Conservation (phyloP, 1,140 invertebrate genomes). For the Drosophila pruinosa region DNA sequence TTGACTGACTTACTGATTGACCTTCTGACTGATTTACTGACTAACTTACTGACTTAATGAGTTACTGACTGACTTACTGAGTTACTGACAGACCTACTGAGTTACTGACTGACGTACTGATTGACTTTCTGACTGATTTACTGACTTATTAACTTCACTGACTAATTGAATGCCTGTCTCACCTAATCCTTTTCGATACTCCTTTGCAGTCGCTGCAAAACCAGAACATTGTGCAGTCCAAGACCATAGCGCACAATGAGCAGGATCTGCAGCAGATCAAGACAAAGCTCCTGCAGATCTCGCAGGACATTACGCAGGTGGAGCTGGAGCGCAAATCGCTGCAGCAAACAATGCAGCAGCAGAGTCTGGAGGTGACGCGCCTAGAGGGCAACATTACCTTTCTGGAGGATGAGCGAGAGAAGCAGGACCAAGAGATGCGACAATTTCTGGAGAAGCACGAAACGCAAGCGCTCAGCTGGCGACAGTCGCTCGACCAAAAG, state of each 20-base stretch:
- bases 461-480: conserved; percentile 56
- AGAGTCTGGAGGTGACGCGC: conserved; percentile 56
- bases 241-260: conserved; percentile 69
- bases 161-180: neutral
- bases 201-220: conserved; percentile 64
- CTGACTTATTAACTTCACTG: too few relatives aligned
- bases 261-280: conserved; percentile 62
- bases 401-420: conserved; percentile 73
- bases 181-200: too few relatives aligned
- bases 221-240: conserved; percentile 74
- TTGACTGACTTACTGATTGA: neutral
- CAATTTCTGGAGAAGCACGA: conserved; percentile 70
- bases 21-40: too few relatives aligned
- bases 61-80: too few relatives aligned
- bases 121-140: too few relatives aligned
- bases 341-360: conserved; percentile 49
- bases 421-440: conserved; percentile 71
- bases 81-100: too few relatives aligned
- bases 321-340: conserved; percentile 64
- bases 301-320: conserved; percentile 56
- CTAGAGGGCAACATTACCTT: conserved; percentile 73
- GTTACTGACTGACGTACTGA: too few relatives aligned
- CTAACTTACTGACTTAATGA: too few relatives aligned
- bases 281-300: conserved; percentile 53
- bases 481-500: conserved; percentile 58